These are phyloP conservation scores for Diadegma fenestrale DNA, from an alignment of 2,888 invertebrate species.

Conservation along the genomic window DNA sequence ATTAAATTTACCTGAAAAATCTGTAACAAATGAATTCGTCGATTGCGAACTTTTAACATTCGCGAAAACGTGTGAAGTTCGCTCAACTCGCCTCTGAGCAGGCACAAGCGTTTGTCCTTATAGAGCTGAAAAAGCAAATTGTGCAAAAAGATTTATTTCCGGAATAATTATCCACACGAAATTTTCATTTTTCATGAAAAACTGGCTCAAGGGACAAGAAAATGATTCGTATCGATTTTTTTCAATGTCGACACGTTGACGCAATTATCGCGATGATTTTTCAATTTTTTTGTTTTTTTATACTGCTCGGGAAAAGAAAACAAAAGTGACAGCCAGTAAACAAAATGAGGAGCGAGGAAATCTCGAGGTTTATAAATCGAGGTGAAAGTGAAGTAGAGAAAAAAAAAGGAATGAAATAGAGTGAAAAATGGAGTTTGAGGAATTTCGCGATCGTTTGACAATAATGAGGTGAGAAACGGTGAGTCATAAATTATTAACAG, in stretches of 20 bases:
- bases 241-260: no score
- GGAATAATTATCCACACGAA: not conserved
- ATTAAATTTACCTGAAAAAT: conserved; percentile 88
- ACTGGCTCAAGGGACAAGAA: not conserved
- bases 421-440: not conserved
- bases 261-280: not conserved
- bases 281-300: no score
- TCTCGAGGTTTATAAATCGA: not conserved
- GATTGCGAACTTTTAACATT: conserved; percentile 89
- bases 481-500: conserved; percentile 58
- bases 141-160: not conserved
- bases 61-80: conserved; percentile 90
- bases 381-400: not conserved
- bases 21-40: conserved; percentile 89
- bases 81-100: conserved; percentile 89
- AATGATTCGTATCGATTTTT: not conserved
- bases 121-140: conserved; percentile 87
- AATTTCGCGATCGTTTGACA: not conserved
- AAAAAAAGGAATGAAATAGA: not conserved
- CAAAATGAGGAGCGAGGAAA: not conserved
- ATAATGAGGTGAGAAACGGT: conserved; percentile 24
- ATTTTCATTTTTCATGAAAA: not conserved
- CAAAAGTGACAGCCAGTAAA: not conserved
- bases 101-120: conserved; percentile 89
- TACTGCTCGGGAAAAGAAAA: not conserved